Evolutionary conservation across 1,140 invertebrate genomes (phyloP).

Genomic region (Procambarus virginalis): DNA sequence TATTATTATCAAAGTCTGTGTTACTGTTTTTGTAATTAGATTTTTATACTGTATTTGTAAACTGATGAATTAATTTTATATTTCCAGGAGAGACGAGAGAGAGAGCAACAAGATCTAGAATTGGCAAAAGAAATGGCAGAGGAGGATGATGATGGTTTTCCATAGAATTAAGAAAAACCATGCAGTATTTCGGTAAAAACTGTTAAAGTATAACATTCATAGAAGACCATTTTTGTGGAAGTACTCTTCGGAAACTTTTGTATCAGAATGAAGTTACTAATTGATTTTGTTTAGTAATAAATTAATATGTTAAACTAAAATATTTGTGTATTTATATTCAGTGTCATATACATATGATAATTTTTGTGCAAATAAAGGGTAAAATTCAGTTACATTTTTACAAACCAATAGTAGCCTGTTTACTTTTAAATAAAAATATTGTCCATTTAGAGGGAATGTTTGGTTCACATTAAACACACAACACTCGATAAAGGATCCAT

Average conservation of each 20-base stretch:
- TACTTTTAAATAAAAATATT: no score
- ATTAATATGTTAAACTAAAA: no score
- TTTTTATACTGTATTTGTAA: background rate
- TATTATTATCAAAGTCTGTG: no score
- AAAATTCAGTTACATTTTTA: no score
- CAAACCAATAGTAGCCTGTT: no score
- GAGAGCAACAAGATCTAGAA: slow-evolving; percentile 98
- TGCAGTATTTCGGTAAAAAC: background rate
- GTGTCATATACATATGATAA: background rate
- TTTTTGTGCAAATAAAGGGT: background rate
- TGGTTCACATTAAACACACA: no score
- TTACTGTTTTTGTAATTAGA: no score
- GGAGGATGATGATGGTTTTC: slow-evolving; percentile 86
- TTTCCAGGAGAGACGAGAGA: slow-evolving; percentile 87
- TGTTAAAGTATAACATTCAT: background rate
- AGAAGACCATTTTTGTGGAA: background rate
- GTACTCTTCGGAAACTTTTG: background rate
- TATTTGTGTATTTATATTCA: no score
- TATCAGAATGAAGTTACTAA: background rate
- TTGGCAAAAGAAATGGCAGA: slow-evolving; percentile 99
- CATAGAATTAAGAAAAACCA: slow-evolving; percentile 29
- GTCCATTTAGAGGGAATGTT: no score
- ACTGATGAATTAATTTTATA: background rate
- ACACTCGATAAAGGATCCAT: no score
- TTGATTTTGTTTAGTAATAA: no score